Base-by-base conservation (phyloP, 2,888 invertebrate genomes). In the Odontomyia ornata region DNA sequence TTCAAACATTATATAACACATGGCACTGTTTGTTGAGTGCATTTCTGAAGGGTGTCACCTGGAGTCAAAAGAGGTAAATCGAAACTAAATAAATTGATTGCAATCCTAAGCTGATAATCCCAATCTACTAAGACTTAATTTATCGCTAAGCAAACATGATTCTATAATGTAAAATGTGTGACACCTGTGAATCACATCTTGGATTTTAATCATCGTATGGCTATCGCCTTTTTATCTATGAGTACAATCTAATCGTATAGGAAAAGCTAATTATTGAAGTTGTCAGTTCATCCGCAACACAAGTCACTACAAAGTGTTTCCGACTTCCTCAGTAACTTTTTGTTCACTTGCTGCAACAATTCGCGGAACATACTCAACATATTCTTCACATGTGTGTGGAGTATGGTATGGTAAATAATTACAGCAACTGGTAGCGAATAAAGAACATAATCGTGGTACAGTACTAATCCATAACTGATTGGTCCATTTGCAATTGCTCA, bases 261-360 rank as follows among this genome's bases (percentile, higher is more conserved):
- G 18, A 52, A 52, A 52, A 52, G 15, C 52, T 52, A 52, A 52
- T 52, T 52, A 52, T 52, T 52, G 15, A 52, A 52, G 52, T 52
- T 52, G 18, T n/a, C 15, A 52, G n/a, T 52, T 13, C 15, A n/a
- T 13, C 52, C 52, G 52, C 52, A n/a, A n/a, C 52, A 52, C 18
- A 36, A 18, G 15, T 15, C 52, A 13, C 52, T 52, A 52, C 52
- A 52, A 52, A 52, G 52, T n/a, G 52, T 18, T 15, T 18, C 52
- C 52, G 52, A 52, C 52, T 52, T 52, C 18, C 52, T 9, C 15
- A 15, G 52, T 4, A 4, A 9, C 13, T 52, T 52, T 52, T 52
- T 52, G 18, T 36, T 36, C 36, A 36, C 3, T 36, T 36, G n/a
- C 36, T 5, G 9, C 36, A 36, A 5, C 36, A 3, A 36, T 36